Evolutionary conservation across 2,888 invertebrate species (phyloP).

Genomic region (Achlya flavicornis): DNA sequence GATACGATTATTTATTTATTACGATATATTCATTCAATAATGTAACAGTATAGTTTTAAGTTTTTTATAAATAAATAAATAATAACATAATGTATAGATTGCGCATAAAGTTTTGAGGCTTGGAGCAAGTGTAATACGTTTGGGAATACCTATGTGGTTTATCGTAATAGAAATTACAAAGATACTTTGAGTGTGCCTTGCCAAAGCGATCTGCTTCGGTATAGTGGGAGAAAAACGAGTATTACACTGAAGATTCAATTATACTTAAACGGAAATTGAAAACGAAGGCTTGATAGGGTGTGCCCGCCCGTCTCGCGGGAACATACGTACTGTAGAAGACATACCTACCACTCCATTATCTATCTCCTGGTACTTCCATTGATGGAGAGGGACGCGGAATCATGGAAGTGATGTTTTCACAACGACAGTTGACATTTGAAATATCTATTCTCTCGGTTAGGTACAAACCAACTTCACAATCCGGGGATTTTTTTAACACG

Average conservation of each 20-base stretch:
- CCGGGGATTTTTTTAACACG: background rate
- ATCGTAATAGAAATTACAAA: slow-evolving; percentile 13
- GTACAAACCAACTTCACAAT: too few relatives aligned
- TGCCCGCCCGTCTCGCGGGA: slow-evolving; percentile 38
- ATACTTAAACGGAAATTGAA: slow-evolving; percentile 72
- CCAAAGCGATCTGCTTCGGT: slow-evolving; percentile 14
- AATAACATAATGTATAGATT: too few relatives aligned
- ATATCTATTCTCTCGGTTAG: slow-evolving; percentile 9
- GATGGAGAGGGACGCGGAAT: slow-evolving; percentile 17
- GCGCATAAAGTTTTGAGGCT: background rate
- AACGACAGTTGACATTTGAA: slow-evolving; percentile 13
- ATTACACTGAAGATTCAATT: slow-evolving; percentile 64
- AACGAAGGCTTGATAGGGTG: slow-evolving; percentile 56
- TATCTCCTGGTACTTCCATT: slow-evolving; percentile 22
- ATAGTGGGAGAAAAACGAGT: slow-evolving; percentile 36
- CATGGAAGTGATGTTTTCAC: slow-evolving; percentile 15
- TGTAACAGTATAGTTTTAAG: too few relatives aligned
- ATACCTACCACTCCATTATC: slow-evolving; percentile 19
- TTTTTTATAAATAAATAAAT: too few relatives aligned
- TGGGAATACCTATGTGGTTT: background rate
- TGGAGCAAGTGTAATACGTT: background rate
- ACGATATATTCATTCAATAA: too few relatives aligned
- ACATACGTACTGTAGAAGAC: slow-evolving; percentile 28
- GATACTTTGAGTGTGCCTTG: slow-evolving; percentile 19
- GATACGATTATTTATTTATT: too few relatives aligned